These are phyloP conservation scores for Thyatira batis DNA, from an alignment of 2,888 invertebrate genomes.

Conservation along the genomic window DNA sequence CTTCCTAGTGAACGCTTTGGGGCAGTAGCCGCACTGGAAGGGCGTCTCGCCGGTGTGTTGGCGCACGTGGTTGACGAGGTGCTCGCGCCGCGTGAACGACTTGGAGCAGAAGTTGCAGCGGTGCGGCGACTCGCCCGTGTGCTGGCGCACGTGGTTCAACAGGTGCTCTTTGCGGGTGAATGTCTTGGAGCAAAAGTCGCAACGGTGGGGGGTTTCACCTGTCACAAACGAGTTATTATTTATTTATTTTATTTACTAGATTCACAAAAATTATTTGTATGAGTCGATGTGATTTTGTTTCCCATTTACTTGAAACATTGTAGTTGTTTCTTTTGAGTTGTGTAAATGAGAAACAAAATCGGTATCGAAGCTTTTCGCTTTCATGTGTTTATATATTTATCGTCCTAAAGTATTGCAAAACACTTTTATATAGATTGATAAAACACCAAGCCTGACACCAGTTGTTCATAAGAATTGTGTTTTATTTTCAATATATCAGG, in stretches of 20 bases:
- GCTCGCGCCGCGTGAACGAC: constrained; percentile 93
- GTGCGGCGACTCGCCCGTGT: constrained; percentile 92
- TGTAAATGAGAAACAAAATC: too few relatives aligned
- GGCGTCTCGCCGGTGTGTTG: constrained; percentile 90
- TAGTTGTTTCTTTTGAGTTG: too few relatives aligned
- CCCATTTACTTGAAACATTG: too few relatives aligned
- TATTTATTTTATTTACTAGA: too few relatives aligned
- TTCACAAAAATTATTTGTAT: too few relatives aligned
- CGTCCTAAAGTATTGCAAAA: too few relatives aligned
- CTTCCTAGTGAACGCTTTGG: constrained; percentile 92
- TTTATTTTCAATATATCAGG: neutral
- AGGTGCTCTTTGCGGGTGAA: constrained; percentile 90
- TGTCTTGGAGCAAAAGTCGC: constrained; percentile 90
- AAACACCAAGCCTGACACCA: constrained; percentile 61
- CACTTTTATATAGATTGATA: too few relatives aligned
- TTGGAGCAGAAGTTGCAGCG: constrained; percentile 93
- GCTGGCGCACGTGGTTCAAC: constrained; percentile 89
- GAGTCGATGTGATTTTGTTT: too few relatives aligned
- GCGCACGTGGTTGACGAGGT: constrained; percentile 92
- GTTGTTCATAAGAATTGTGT: constrained; percentile 13
- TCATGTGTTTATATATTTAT: too few relatives aligned
- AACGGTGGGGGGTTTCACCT: constrained; percentile 89
- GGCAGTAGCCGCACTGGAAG: constrained; percentile 91
- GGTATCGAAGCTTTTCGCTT: too few relatives aligned
- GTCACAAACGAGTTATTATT: constrained; percentile 19